Conservation (phyloP, 2,797 vertebrate species). For the Pogoniulus pusillus region DNA sequence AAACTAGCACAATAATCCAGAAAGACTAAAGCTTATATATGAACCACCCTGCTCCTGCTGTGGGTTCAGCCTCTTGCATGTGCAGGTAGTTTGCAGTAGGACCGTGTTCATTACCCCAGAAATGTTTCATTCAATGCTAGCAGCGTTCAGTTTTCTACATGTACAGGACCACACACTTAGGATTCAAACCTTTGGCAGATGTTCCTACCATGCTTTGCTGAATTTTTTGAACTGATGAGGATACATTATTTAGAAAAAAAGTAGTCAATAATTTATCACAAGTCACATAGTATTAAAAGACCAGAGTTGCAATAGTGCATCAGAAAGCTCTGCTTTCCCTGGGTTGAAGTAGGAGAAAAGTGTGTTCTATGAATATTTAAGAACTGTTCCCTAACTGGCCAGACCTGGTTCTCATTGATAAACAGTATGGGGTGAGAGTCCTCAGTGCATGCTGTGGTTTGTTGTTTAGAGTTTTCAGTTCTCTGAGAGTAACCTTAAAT, state of each 20-base stretch:
- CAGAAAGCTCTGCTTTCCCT: not conserved
- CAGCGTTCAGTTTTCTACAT: not conserved
- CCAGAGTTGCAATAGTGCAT: not conserved
- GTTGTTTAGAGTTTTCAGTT: not conserved
- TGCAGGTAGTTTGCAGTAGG: not conserved
- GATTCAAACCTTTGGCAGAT: not conserved
- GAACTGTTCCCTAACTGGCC: not conserved
- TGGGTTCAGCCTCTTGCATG: not conserved
- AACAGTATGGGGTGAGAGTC: not conserved
- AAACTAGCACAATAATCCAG: no score
- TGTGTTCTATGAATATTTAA: conserved; percentile 38
- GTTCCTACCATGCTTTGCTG: conserved; percentile 6
- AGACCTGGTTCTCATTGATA: not conserved
- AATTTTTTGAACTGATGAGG: not conserved
- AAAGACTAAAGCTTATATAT: not conserved
- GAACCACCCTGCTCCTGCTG: not conserved
- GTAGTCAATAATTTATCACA: conserved; percentile 49
- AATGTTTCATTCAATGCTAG: not conserved
- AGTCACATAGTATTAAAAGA: conserved; percentile 25
- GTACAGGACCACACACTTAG: not conserved
- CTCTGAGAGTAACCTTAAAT: not conserved
- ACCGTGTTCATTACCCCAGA: not conserved
- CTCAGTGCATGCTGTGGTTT: not conserved
- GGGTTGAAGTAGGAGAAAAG: not conserved
- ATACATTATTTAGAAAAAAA: conserved; percentile 59